A percentile compares a stretch with the other conserved stretches of the same genome.
Conservation (phyloP, 1,140 invertebrate genomes). For the Nixonia krombeini region DNA sequence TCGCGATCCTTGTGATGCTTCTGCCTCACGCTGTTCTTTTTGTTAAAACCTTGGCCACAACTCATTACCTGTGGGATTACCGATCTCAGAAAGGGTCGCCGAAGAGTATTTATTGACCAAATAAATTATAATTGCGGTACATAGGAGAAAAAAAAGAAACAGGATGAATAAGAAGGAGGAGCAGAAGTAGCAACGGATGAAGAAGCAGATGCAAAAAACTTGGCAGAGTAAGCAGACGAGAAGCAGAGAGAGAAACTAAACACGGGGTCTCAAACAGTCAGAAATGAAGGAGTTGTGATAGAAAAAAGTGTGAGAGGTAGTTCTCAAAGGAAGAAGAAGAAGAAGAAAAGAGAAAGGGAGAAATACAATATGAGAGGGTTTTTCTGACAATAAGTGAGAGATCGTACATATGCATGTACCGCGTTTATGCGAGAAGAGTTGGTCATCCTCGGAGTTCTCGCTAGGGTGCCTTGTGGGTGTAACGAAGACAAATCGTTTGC, state of each 20-base stretch:
- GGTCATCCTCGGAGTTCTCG: constrained; percentile 37
- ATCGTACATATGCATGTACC: constrained; percentile 35
- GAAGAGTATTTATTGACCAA: constrained; percentile 56
- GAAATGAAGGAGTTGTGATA: constrained; percentile 12
- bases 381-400: constrained; percentile 8
- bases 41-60: constrained; percentile 35
- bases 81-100: constrained; percentile 39
- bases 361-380: constrained; percentile 18
- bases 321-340: too few species aligned
- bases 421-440: constrained; percentile 16
- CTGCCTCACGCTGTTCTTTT: constrained; percentile 4
- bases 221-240: background rate
- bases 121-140: constrained; percentile 56
- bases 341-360: too few species aligned
- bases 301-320: too few species aligned
- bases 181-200: too few species aligned
- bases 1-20: background rate
- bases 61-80: constrained; percentile 49
- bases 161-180: background rate
- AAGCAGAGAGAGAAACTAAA: background rate
- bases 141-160: constrained; percentile 15
- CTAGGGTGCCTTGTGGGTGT: constrained; percentile 60
- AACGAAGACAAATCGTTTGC: constrained; percentile 64
- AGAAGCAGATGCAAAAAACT: constrained; percentile 3
- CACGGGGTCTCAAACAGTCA: constrained; percentile 11